phyloP scores from a whole-genome alignment of 2,888 invertebrate species.

The Anodontia alba region DNA sequence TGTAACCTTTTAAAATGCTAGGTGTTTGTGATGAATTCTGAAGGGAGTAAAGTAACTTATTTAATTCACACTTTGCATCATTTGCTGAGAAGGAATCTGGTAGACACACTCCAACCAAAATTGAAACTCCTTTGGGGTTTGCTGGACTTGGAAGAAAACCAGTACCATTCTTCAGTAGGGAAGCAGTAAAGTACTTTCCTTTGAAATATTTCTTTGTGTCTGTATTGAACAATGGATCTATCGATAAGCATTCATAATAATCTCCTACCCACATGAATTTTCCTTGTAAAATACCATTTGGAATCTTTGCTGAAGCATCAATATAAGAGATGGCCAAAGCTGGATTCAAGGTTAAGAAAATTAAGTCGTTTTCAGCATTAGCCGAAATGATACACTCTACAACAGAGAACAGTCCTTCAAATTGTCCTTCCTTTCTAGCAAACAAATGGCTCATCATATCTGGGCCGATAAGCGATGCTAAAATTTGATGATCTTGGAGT shows the following conservation, averaged over 20 bases:
- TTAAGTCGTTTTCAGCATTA: not conserved
- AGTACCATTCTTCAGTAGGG: conserved; percentile 28
- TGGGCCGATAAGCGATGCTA: no score
- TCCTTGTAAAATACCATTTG: conserved; percentile 44
- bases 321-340: conserved; percentile 2
- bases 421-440: no score
- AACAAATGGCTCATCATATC: no score
- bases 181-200: conserved; percentile 28
- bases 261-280: conserved; percentile 49
- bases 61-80: conserved; percentile 9
- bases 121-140: not conserved
- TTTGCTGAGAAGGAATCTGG: conserved; percentile 40
- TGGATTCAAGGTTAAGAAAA: not conserved
- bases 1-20: not conserved
- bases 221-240: not conserved
- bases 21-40: not conserved
- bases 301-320: conserved; percentile 47
- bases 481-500: no score
- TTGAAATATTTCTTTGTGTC: not conserved
- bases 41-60: not conserved
- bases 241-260: conserved; percentile 39
- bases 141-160: conserved; percentile 2
- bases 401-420: no score
- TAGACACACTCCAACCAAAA: conserved; percentile 40
- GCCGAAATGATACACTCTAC: not conserved